These are phyloP conservation scores for Sinotaia quadrata DNA, from an alignment of 2,888 invertebrate species.

Conservation along the genomic window DNA sequence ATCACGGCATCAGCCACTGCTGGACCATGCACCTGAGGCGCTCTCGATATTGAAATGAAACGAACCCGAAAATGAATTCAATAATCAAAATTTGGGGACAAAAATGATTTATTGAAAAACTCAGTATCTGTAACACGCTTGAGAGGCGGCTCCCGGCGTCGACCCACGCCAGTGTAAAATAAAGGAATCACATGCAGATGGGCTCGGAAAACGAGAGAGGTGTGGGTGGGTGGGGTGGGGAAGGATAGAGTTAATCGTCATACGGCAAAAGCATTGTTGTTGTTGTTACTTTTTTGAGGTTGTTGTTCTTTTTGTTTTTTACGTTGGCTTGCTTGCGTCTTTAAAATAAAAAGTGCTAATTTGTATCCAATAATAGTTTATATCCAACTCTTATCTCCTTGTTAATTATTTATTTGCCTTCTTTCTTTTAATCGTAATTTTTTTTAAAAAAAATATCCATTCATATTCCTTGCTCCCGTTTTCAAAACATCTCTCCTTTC, in stretches of 20 bases:
- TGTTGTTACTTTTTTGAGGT: too few relatives aligned
- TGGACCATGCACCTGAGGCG: slow-evolving; percentile 3
- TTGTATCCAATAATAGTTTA: too few relatives aligned
- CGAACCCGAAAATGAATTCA: slow-evolving; percentile 46
- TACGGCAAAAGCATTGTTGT: too few relatives aligned
- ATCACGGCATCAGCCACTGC: background rate
- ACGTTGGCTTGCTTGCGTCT: too few relatives aligned
- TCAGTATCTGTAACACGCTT: slow-evolving; percentile 27
- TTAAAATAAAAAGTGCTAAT: too few relatives aligned
- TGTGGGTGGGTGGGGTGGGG: background rate
- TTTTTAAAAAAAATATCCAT: too few relatives aligned
- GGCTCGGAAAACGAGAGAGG: slow-evolving; percentile 1
- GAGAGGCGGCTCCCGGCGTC: slow-evolving; percentile 23
- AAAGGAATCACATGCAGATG: slow-evolving; percentile 36
- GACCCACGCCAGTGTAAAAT: slow-evolving; percentile 36
- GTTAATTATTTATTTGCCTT: too few relatives aligned
- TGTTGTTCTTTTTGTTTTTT: too few relatives aligned
- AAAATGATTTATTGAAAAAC: slow-evolving; percentile 44
- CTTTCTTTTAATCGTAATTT: too few relatives aligned
- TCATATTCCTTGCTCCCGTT: too few relatives aligned
- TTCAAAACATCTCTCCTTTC: too few relatives aligned
- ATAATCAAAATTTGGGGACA: slow-evolving; percentile 41
- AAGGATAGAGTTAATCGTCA: background rate
- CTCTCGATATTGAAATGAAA: slow-evolving; percentile 41
- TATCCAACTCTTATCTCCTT: too few relatives aligned